Evolutionary conservation across 2,888 invertebrate genomes (phyloP), one percentile per base, ranked within the genome.

Genomic region (Leucophenga montana): DNA sequence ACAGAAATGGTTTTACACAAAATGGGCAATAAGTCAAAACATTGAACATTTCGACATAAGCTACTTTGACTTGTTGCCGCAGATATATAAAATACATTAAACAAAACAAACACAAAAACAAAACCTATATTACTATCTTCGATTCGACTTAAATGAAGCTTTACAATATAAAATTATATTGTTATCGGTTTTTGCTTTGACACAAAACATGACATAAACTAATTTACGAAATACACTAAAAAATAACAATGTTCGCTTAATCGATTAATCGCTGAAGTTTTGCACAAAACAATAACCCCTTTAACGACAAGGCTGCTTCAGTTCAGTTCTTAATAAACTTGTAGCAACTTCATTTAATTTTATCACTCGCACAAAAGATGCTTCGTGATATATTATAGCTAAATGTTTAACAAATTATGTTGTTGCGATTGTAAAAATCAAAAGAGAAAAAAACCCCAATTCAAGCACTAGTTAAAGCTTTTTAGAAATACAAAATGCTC

Each of bases 331-430:
- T 39, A 39, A 27, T 27, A 27, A 27, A 50, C 14, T n/a, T 18
- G 50, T 50, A 50, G 39, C 50, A 50, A 50, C 50, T 50, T 50
- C 50, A 50, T 50, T 50, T 16, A n/a, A n/a, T 50, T 50, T 50
- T 50, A 18, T 50, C 18, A n/a, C 50, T 50, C 18, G 50, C 13
- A 22, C 56, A 13, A 27, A 2, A 27, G 27, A 27, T n/a, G 27
- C 59, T 79, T 79, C 79, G 83, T 85, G 85, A 84, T 85, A 84
- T 84, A 82, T 85, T 82, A 75, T 76, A 79, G 76, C 71, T 69
- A 70, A 72, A 62, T 71, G 67, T 76, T 78, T 77, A 76, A 75
- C 73, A 75, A 79, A 77, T 77, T 78, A 77, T 50, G 50, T 18
- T 50, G 50, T 18, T 50, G 50, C 50, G 67, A 72, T 69, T 71